These are phyloP conservation scores for Nebria brevicollis DNA, from an alignment of 2,888 invertebrate species.

Conservation along the genomic window DNA sequence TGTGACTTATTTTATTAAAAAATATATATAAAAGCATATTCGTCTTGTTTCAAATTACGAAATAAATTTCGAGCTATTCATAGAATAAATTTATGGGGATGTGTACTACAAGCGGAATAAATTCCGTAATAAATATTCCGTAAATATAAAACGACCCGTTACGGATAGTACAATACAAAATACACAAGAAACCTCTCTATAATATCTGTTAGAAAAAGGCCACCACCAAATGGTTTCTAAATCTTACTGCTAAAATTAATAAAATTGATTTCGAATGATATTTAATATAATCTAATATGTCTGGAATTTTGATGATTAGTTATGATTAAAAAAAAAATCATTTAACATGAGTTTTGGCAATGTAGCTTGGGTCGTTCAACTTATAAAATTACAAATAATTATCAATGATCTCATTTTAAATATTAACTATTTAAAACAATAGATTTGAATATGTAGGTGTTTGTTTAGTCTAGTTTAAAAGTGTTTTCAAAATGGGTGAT, in stretches of 20 bases:
- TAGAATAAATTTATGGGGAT: background rate
- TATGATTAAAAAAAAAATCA: background rate
- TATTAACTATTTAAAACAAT: no score
- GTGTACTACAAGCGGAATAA: background rate
- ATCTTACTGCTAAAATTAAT: background rate
- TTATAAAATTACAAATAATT: background rate
- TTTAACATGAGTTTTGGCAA: background rate
- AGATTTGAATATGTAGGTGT: no score
- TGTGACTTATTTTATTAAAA: no score
- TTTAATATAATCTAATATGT: background rate
- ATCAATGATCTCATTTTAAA: no score
- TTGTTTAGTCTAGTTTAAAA: no score
- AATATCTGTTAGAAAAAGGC: slow-evolving; percentile 9
- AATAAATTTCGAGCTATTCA: no score
- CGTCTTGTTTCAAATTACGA: no score
- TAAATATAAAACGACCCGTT: slow-evolving; percentile 8
- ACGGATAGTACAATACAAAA: slow-evolving; percentile 1
- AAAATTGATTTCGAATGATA: background rate
- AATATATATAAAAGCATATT: no score
- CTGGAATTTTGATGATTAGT: slow-evolving; percentile 2
- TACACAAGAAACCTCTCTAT: slow-evolving; percentile 1
- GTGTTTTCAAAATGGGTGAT: no score
- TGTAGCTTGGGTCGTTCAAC: background rate
- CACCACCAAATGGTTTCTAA: background rate
- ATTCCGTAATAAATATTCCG: slow-evolving; percentile 21